Evolutionary conservation across 2,113 vertebrate species (phyloP), one percentile per base, ranked within the genome.

Genomic region (Potamarius usumacintae): DNA sequence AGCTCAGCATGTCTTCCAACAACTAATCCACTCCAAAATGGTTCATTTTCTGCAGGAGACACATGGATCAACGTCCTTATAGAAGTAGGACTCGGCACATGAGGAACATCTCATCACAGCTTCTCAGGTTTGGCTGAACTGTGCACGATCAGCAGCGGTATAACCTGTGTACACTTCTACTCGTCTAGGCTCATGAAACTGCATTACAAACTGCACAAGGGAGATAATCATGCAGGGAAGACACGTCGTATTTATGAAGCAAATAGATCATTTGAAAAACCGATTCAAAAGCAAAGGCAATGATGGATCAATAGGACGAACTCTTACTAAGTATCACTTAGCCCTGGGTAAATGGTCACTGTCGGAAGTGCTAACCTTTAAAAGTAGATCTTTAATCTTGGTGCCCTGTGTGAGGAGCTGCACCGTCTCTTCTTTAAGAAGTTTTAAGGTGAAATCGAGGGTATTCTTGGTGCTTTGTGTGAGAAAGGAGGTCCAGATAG

Each of bases 401-500:
- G 94, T 93, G 91, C 97, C 97, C 90, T 93, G 94, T 81, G 94
- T 93, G 93, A 98, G 93, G 34, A 97, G 95, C 90, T 93, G 93
- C 92, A 92, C 94, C 89, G 93, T 97, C 85, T 99, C 96, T 87
- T 98, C 97, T 87, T 94, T 96, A 84, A 94, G 90, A 85, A 99
- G 92, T 93, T 96, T 97, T 84, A 90, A 93, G 42, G 97, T 94
- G 90, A 99, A 97, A 88, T 92, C 94, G 86, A 93, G 95, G 17
- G 96, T 93, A 87, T 93, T 93, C 89, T 90, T 94, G 89, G 92
- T 96, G 93, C 95, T 97, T 92, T 98, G 97, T 7, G 97, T 99
- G 90, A 98, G 94, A 86, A 99, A 95, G 89, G 97, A 95, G 42
- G 97, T 92, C 96, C 97, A 96, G 92, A 98, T 94, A 91, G 96